phyloP scores from a whole-genome alignment of 2,113 vertebrate species.

The Hassar affinis region DNA sequence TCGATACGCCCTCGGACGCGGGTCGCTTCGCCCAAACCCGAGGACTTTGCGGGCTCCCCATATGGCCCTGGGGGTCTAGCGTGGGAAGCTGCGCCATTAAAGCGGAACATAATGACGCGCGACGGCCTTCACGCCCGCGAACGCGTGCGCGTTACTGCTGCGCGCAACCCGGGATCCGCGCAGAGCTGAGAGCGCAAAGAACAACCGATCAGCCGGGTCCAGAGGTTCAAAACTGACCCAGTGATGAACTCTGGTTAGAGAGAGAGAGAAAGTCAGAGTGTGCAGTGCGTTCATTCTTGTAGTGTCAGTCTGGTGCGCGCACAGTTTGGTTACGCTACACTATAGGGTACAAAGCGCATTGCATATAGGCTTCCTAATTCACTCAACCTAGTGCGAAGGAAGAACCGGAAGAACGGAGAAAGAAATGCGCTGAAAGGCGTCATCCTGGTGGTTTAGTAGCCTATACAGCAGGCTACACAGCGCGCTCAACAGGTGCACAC shows the following conservation, averaged over 20 bases:
- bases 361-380: neutral
- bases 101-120: slow-evolving; percentile 50
- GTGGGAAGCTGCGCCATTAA: slow-evolving; percentile 79
- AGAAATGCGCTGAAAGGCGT: neutral
- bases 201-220: neutral
- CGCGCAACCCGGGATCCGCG: neutral
- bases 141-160: slow-evolving; percentile 5
- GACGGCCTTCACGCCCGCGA: neutral
- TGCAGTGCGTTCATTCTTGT: neutral
- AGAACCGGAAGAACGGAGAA: neutral
- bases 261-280: neutral
- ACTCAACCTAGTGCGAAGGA: neutral
- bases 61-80: slow-evolving; percentile 67
- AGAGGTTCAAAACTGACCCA: neutral
- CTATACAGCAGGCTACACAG: slow-evolving; percentile 34
- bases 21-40: slow-evolving; percentile 70
- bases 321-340: neutral
- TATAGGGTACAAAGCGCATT: no score
- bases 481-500: slow-evolving; percentile 64
- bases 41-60: slow-evolving; percentile 70
- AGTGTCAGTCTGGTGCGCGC: neutral
- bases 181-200: neutral
- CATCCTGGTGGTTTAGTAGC: no score
- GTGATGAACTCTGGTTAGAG: neutral
- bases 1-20: slow-evolving; percentile 71